Base-by-base conservation (phyloP, 2,113 vertebrate genomes). In the Hepsetus odoe region DNA sequence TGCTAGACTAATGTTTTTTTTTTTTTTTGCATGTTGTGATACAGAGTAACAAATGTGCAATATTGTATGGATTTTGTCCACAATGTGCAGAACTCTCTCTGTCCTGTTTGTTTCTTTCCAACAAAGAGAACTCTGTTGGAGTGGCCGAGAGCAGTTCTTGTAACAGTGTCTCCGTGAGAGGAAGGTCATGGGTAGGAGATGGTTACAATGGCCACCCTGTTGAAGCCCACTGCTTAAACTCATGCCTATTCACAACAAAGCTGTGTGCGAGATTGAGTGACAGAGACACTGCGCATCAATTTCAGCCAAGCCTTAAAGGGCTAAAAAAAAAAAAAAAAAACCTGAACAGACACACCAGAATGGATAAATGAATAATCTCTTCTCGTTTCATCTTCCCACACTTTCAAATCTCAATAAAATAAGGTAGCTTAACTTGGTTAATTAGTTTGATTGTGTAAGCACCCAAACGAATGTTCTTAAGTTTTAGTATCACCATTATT, bases 141-240 rank as follows among this genome's bases (percentile, higher is more conserved):
- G 42, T 20, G 32, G 51, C 42, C 5, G 10, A 33, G 73, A 51
- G 42, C 55, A 33, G 74, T 71, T 9, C 46, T 64, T 73, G 72
- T 75, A 72, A 76, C 56, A 4, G 46, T 71, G 78, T 65, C 62
- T 65, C 86, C 83, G 83, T 85, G 90, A 79, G 85, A 81, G 51
- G 46, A 26, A 83, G 84, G 83, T 84, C 86, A 82, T 38, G 56
- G 79, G 78, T 84, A 68, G 79, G 87, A 53, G 55, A 51, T 35
- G 42, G 85, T 58, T 51, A 93, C 90, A 93, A 91, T 91, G 86
- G 80, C 24, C 32, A 86, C 85, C 81, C 85, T 90, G 55, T 24
- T 79, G 80, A 80, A 61, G 33, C 26, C n/a, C 38, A 26, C 44
- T n/a, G 67, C 72, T 80, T 56, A 80, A 85, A 79, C 76, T 55